These are phyloP conservation scores for Stenoptilia bipunctidactyla DNA, from an alignment of 2,888 invertebrate genomes.

Conservation along the genomic window DNA sequence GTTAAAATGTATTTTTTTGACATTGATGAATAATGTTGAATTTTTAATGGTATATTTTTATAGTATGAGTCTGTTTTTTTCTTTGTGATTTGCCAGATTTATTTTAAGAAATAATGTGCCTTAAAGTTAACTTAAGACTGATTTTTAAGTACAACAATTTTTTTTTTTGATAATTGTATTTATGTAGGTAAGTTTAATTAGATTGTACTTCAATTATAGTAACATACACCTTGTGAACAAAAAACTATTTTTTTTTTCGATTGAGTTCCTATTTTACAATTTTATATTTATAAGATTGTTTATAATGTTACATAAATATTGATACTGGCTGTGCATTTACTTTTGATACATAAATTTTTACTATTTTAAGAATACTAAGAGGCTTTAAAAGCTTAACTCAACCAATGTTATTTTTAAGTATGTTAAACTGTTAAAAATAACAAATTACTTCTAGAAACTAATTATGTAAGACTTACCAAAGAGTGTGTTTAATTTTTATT, in stretches of 20 bases:
- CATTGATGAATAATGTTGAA: too few species aligned
- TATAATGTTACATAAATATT: slow-evolving; percentile 4
- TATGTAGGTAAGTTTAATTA: neutral
- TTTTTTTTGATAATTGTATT: slow-evolving; percentile 10
- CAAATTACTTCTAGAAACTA: neutral
- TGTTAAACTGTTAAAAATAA: slow-evolving; percentile 9
- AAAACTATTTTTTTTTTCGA: neutral
- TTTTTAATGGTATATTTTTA: slow-evolving; percentile 1
- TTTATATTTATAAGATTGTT: slow-evolving; percentile 5
- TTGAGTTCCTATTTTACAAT: too few species aligned
- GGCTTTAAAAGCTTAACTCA: slow-evolving; percentile 10
- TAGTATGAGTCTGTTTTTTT: slow-evolving; percentile 10
- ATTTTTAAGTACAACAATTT: slow-evolving; percentile 10
- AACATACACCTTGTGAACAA: too few species aligned
- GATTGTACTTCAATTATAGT: too few species aligned
- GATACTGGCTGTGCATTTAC: slow-evolving; percentile 3
- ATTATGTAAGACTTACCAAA: too few species aligned
- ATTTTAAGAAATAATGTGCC: slow-evolving; percentile 8
- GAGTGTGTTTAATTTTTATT: too few species aligned
- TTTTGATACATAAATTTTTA: slow-evolving; percentile 9
- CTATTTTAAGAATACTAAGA: slow-evolving; percentile 11
- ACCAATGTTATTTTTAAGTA: slow-evolving; percentile 8
- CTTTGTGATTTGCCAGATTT: slow-evolving; percentile 5
- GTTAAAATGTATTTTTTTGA: too few species aligned
- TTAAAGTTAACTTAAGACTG: slow-evolving; percentile 10